Percentiles rank a stretch among this genome's conserved stretches.
Evolutionary conservation across 1,140 invertebrate genomes (phyloP).

Genomic region (Drosophila ambigua): DNA sequence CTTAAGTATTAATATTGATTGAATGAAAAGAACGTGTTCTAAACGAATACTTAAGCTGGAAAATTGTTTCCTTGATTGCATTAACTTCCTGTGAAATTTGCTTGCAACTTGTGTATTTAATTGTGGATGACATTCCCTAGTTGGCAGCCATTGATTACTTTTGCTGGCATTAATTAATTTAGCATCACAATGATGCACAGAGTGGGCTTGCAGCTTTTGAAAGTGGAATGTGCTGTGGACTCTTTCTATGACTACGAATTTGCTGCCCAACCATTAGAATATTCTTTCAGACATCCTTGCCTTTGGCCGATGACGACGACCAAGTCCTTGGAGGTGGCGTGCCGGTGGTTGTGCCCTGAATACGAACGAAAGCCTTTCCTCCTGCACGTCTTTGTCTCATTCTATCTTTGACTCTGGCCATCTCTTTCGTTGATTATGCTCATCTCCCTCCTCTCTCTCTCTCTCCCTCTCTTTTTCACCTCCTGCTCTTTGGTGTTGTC

Average conservation of each 20-base stretch:
- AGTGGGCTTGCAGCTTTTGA: constrained; percentile 11
- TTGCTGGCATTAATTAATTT: constrained; percentile 38
- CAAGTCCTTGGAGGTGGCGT: constrained; percentile 17
- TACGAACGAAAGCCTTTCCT: too few species aligned
- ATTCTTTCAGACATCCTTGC: neutral
- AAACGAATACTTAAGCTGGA: too few species aligned
- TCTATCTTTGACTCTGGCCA: too few species aligned
- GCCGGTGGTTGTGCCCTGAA: neutral
- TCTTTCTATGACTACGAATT: neutral
- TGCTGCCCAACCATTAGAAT: neutral
- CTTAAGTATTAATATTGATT: too few species aligned
- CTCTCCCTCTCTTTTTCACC: constrained; percentile 5
- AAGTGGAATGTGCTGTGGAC: neutral
- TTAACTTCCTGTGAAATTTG: neutral
- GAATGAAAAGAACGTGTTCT: too few species aligned
- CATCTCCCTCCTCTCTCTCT: neutral
- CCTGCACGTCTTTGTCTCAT: neutral
- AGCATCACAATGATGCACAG: constrained; percentile 17
- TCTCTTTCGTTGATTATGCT: neutral
- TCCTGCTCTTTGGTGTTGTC: constrained; percentile 33
- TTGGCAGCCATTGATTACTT: constrained; percentile 1
- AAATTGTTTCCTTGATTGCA: neutral
- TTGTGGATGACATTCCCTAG: constrained; percentile 1
- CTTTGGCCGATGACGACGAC: constrained; percentile 31
- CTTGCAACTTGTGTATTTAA: neutral